A percentile compares a stretch with the other conserved stretches of the same genome.
These are phyloP conservation scores for Drosophila rufa DNA, from an alignment of 1,140 invertebrate genomes.

Conservation along the genomic window DNA sequence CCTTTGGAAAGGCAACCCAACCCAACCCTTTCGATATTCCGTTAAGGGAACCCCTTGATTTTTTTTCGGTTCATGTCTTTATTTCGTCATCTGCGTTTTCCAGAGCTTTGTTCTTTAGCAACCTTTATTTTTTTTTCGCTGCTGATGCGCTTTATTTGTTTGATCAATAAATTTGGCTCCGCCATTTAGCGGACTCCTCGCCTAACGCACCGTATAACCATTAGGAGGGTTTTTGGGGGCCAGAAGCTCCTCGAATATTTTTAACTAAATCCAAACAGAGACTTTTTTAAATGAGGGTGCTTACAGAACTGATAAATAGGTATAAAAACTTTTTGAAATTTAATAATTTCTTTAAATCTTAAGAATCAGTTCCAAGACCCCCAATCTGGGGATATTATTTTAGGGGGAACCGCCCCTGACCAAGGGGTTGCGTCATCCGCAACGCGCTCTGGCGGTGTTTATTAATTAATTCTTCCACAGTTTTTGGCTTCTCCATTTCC, in stretches of 20 bases:
- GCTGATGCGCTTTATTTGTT: slow-evolving; percentile 77
- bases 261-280: not conserved
- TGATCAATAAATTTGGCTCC: slow-evolving; percentile 74
- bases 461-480: slow-evolving; percentile 77
- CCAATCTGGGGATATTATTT: not conserved
- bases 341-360: not conserved
- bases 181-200: slow-evolving; percentile 44
- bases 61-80: slow-evolving; percentile 11
- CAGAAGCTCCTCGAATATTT: not conserved
- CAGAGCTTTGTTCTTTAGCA: slow-evolving; percentile 18
- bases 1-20: not conserved
- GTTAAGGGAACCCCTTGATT: not conserved
- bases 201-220: not conserved
- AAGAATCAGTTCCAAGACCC: not conserved
- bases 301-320: too few species aligned
- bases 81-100: slow-evolving; percentile 48
- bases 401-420: not conserved
- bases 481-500: slow-evolving; percentile 49
- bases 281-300: not conserved
- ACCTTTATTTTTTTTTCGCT: not conserved
- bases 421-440: slow-evolving; percentile 40
- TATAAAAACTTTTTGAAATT: not conserved
- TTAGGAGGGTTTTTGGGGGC: not conserved
- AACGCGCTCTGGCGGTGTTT: slow-evolving; percentile 54
- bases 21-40: slow-evolving; percentile 8